Percentiles rank a stretch among this genome's conserved stretches.
Evolutionary conservation across 2,113 vertebrate genomes (phyloP).

Genomic region (Lamprotornis superbus): DNA sequence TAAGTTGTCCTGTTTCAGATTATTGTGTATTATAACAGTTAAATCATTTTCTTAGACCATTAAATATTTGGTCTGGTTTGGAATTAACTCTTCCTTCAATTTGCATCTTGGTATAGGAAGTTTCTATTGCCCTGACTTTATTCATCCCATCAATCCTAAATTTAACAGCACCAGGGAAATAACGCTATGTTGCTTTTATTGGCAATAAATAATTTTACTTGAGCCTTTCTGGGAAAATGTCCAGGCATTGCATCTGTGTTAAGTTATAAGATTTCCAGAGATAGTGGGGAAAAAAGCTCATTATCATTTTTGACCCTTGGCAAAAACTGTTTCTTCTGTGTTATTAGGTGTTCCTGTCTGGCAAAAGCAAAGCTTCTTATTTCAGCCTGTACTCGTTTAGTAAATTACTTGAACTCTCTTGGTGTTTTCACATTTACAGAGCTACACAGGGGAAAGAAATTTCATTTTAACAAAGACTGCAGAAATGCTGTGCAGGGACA

Average conservation of each 20-base stretch:
- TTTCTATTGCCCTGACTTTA: neutral
- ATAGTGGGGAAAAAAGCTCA: neutral
- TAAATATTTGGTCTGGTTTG: neutral
- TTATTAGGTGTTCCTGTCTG: neutral
- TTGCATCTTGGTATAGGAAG: neutral
- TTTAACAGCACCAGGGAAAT: neutral
- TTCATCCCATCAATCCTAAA: neutral
- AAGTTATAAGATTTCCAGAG: neutral
- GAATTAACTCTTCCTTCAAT: constrained; percentile 1
- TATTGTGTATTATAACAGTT: neutral
- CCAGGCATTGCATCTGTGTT: neutral
- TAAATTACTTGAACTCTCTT: neutral
- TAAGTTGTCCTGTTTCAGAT: neutral
- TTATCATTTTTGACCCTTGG: constrained; percentile 7
- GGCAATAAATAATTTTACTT: neutral
- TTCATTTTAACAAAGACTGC: neutral
- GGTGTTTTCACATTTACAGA: neutral
- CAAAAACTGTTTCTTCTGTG: neutral
- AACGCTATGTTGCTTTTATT: neutral
- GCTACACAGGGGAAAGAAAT: neutral
- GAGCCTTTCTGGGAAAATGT: neutral
- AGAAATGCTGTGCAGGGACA: neutral
- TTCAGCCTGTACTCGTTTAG: neutral
- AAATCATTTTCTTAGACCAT: neutral
- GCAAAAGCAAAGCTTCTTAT: neutral